These are phyloP conservation scores for Cardinalis cardinalis DNA, from an alignment of 2,113 vertebrate genomes.

Conservation along the genomic window DNA sequence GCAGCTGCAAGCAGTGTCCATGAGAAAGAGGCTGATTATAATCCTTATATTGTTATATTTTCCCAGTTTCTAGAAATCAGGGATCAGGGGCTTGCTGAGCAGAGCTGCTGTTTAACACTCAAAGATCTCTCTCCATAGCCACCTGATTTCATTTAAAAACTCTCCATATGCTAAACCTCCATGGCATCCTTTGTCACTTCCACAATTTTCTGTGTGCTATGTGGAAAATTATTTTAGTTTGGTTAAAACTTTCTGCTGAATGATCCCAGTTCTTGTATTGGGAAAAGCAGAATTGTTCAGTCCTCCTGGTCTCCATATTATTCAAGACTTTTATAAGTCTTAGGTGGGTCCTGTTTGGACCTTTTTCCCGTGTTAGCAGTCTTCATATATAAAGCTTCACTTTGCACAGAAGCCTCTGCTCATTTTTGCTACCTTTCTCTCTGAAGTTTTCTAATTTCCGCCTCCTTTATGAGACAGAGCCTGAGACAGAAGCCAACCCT, in stretches of 20 bases:
- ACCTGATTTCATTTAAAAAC: not conserved
- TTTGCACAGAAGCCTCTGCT: not conserved
- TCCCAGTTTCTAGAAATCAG: not conserved
- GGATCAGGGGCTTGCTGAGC: not conserved
- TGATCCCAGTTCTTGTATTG: not conserved
- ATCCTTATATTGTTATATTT: not conserved
- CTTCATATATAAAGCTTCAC: not conserved
- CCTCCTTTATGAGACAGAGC: not conserved
- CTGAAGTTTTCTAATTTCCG: not conserved
- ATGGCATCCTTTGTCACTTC: not conserved
- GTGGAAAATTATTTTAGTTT: not conserved
- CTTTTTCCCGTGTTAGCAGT: not conserved
- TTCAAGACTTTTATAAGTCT: not conserved
- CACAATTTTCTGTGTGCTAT: not conserved
- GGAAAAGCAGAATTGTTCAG: not conserved
- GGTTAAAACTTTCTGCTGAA: not conserved
- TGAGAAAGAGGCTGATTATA: not conserved
- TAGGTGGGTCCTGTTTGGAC: not conserved
- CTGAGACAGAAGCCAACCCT: not conserved
- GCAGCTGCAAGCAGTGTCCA: not conserved
- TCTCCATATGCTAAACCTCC: not conserved
- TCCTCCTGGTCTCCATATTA: not conserved
- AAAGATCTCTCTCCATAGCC: not conserved
- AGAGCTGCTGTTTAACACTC: not conserved
- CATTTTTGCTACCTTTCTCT: not conserved